Percentiles rank a stretch among this genome's conserved stretches.
Conservation (phyloP, 2,888 invertebrate species). For the Trypoxylon attenuatum region DNA sequence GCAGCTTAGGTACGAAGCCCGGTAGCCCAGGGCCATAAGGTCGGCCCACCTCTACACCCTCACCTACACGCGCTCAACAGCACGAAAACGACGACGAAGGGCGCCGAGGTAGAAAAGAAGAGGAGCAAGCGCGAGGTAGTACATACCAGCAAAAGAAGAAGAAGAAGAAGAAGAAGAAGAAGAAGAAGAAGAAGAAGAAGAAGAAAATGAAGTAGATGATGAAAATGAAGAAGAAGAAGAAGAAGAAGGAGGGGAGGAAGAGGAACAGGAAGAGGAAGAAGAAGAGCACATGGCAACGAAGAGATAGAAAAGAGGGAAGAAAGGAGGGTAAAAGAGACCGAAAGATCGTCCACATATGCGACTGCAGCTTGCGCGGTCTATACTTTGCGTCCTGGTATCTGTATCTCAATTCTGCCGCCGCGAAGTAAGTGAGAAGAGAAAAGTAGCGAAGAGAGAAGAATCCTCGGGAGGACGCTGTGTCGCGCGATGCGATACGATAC, state of each 20-base stretch:
- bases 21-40: conserved; percentile 73
- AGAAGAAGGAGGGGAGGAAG: neutral
- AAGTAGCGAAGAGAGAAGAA: conserved; percentile 25
- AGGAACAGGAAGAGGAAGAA: neutral
- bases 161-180: conserved; percentile 9
- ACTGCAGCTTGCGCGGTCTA: conserved; percentile 60
- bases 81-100: neutral
- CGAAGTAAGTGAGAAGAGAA: conserved; percentile 18
- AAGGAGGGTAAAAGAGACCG: conserved; percentile 20
- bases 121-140: neutral
- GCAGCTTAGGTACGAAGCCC: conserved; percentile 68
- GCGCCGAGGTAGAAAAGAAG: neutral
- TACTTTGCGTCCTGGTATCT: conserved; percentile 68
- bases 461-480: conserved; percentile 10
- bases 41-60: conserved; percentile 70
- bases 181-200: conserved; percentile 26
- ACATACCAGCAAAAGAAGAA: conserved; percentile 12
- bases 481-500: neutral
- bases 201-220: no score
- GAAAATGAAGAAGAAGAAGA: conserved; percentile 2
- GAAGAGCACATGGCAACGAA: conserved; percentile 4
- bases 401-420: conserved; percentile 70
- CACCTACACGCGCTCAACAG: conserved; percentile 61
- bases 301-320: conserved; percentile 7
- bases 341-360: conserved; percentile 52